phyloP scores from a whole-genome alignment of 2,888 invertebrate genomes.

The Pristionchus japonicus region DNA sequence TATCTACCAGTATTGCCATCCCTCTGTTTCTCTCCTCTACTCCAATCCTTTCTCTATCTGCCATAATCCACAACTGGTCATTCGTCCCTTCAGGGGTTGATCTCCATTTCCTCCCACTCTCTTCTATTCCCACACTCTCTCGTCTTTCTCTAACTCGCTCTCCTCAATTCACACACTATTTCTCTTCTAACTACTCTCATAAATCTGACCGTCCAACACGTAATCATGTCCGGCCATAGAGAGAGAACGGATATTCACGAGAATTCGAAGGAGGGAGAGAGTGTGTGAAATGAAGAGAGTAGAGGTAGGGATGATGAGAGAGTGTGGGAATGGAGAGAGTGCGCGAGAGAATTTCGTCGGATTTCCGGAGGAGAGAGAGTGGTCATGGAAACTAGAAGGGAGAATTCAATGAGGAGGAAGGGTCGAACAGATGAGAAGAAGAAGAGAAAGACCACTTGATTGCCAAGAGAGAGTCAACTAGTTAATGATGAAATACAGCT shows the following conservation, averaged over 20 bases:
- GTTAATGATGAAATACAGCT: background rate
- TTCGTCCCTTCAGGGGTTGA: constrained; percentile 13
- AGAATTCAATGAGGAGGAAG: background rate
- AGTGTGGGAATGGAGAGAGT: background rate
- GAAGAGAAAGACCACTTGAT: background rate
- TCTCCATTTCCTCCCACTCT: constrained; percentile 24
- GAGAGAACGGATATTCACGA: background rate
- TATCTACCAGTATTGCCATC: background rate
- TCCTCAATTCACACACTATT: background rate
- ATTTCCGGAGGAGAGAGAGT: constrained; percentile 2
- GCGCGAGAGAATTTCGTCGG: background rate
- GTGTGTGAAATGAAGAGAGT: background rate
- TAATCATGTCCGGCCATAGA: background rate
- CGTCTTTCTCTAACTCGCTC: background rate
- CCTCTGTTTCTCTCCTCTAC: background rate
- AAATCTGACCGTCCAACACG: constrained; percentile 3
- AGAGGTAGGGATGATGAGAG: background rate
- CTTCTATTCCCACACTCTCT: constrained; percentile 4
- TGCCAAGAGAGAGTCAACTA: background rate
- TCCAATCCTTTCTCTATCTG: background rate
- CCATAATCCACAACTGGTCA: constrained; percentile 24
- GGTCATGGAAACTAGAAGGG: constrained; percentile 1
- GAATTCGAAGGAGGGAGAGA: background rate
- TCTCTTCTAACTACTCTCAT: background rate
- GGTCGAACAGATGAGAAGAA: background rate